phyloP scores from a whole-genome alignment of 1,140 invertebrate species.

The Diplogasteroides magnus region DNA sequence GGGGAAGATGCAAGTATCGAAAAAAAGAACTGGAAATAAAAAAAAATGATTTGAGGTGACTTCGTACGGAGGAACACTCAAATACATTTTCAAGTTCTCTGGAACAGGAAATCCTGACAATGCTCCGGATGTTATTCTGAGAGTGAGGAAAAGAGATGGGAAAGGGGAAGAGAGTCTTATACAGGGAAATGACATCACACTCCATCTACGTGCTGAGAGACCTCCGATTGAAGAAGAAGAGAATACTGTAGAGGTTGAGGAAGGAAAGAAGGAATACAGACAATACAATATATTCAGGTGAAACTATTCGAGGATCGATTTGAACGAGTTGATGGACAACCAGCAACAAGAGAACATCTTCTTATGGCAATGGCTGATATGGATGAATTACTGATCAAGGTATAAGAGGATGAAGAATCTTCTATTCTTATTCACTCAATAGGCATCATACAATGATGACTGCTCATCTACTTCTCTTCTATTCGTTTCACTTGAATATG shows the following conservation, averaged over 20 bases:
- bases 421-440: background rate
- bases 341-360: slow-evolving; percentile 76
- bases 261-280: slow-evolving; percentile 37
- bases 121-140: slow-evolving; percentile 68
- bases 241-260: slow-evolving; percentile 42
- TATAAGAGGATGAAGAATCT: slow-evolving; percentile 4
- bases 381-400: slow-evolving; percentile 60
- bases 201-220: slow-evolving; percentile 68
- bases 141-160: slow-evolving; percentile 34
- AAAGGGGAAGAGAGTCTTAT: slow-evolving; percentile 44
- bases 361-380: slow-evolving; percentile 86
- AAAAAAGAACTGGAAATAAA: background rate
- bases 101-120: slow-evolving; percentile 60
- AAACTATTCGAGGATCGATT: slow-evolving; percentile 51
- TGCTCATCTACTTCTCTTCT: slow-evolving; percentile 42
- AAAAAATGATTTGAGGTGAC: slow-evolving; percentile 61
- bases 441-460: slow-evolving; percentile 41
- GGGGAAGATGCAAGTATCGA: background rate
- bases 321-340: slow-evolving; percentile 71
- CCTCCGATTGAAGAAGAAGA: slow-evolving; percentile 62
- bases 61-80: slow-evolving; percentile 81
- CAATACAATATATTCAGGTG: slow-evolving; percentile 11
- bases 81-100: slow-evolving; percentile 72
- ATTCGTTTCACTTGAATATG: slow-evolving; percentile 67
- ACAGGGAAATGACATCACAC: slow-evolving; percentile 70